phyloP scores from a whole-genome alignment of 2,113 vertebrate genomes.

The Monopterus albus region DNA sequence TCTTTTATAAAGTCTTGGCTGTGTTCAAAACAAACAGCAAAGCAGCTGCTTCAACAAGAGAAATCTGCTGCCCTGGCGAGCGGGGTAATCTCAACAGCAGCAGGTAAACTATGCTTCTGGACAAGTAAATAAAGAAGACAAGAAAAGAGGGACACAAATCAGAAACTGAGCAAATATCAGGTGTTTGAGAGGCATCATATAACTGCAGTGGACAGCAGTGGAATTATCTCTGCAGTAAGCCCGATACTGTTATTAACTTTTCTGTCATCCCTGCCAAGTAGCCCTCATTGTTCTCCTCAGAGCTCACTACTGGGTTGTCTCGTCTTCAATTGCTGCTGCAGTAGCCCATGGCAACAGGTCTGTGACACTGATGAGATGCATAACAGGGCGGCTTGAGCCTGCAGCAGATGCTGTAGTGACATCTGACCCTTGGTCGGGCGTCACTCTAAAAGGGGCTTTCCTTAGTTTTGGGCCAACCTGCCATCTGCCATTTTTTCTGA shows the following conservation, averaged over 20 bases:
- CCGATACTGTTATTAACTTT: constrained; percentile 75
- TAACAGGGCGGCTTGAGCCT: constrained; percentile 76
- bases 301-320: constrained; percentile 38
- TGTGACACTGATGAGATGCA: constrained; percentile 81
- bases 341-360: constrained; percentile 83
- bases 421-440: constrained; percentile 90
- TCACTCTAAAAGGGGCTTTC: constrained; percentile 84
- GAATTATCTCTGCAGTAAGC: constrained; percentile 62
- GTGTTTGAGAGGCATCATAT: constrained; percentile 66
- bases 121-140: constrained; percentile 72
- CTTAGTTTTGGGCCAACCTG: constrained; percentile 82
- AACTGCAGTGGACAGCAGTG: constrained; percentile 66
- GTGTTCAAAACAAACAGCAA: constrained; percentile 66
- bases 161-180: constrained; percentile 78
- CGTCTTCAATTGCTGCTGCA: constrained; percentile 52
- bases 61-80: constrained; percentile 49
- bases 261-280: constrained; percentile 57
- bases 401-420: constrained; percentile 93
- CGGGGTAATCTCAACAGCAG: constrained; percentile 66
- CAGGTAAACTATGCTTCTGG: constrained; percentile 64
- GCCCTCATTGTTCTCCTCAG: constrained; percentile 62
- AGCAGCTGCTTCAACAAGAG: constrained; percentile 78
- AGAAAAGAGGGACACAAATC: constrained; percentile 71
- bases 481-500: constrained; percentile 89
- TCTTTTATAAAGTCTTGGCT: constrained; percentile 65